phyloP scores from a whole-genome alignment of 1,140 invertebrate genomes.

The Doryteuthis pealeii region DNA sequence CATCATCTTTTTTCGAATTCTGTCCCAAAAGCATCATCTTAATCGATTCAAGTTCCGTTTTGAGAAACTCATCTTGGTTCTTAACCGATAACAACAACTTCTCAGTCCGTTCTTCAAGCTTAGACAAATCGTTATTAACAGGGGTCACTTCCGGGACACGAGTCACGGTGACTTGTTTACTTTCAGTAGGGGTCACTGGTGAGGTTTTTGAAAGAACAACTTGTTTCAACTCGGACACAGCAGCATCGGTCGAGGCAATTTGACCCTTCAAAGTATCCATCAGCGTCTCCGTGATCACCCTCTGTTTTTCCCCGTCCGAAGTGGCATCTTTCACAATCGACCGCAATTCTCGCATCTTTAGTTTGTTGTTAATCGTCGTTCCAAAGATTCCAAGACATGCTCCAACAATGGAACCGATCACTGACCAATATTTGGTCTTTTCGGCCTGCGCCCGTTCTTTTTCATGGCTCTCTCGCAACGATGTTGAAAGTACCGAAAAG shows the following conservation, averaged over 20 bases:
- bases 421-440: constrained; percentile 77
- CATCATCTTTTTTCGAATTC: constrained; percentile 5
- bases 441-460: constrained; percentile 74
- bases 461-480: constrained; percentile 73
- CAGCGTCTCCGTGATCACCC: constrained; percentile 31
- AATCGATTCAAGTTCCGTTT: constrained; percentile 33
- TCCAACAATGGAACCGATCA: constrained; percentile 72
- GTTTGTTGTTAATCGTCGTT: constrained; percentile 68
- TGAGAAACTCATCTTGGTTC: constrained; percentile 33
- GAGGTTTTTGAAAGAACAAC: neutral
- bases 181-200: neutral
- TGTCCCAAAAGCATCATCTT: constrained; percentile 25
- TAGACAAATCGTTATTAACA: neutral
- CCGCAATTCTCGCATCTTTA: constrained; percentile 70
- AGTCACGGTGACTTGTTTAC: neutral
- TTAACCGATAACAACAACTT: constrained; percentile 38
- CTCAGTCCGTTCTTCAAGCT: constrained; percentile 34
- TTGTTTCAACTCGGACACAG: constrained; percentile 35
- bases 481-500: constrained; percentile 69
- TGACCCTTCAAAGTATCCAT: constrained; percentile 37
- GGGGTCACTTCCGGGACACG: neutral
- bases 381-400: constrained; percentile 71
- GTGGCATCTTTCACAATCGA: constrained; percentile 64
- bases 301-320: constrained; percentile 34
- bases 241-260: constrained; percentile 26